phyloP scores from a whole-genome alignment of 1,140 invertebrate species.

The Nasonia vitripennis region DNA sequence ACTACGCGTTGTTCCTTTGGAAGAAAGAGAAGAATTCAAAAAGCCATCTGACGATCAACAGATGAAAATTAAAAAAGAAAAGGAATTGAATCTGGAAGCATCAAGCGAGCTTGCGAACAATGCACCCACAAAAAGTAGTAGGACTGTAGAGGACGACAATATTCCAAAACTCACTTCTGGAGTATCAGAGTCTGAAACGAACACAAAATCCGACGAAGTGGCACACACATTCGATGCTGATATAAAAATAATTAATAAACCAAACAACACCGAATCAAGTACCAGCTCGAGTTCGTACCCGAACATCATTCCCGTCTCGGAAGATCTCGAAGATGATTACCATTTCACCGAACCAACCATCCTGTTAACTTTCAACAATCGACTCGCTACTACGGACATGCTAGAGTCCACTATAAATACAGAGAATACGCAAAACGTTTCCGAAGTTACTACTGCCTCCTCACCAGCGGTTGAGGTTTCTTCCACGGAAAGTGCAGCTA shows the following conservation, averaged over 20 bases:
- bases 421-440: background rate
- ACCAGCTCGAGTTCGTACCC: slow-evolving; percentile 55
- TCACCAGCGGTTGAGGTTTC: background rate
- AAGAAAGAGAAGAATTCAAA: slow-evolving; percentile 56
- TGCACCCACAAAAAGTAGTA: slow-evolving; percentile 33
- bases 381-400: background rate
- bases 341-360: slow-evolving; percentile 52
- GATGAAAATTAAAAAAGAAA: slow-evolving; percentile 61
- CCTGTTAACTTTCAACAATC: slow-evolving; percentile 36
- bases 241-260: slow-evolving; percentile 14
- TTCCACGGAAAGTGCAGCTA: background rate
- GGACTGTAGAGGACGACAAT: slow-evolving; percentile 33
- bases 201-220: slow-evolving; percentile 29
- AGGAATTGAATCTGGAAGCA: slow-evolving; percentile 57
- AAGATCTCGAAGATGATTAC: slow-evolving; percentile 60
- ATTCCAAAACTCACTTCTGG: slow-evolving; percentile 37
- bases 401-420: slow-evolving; percentile 4
- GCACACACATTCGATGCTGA: background rate
- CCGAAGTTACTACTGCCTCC: slow-evolving; percentile 16
- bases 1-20: slow-evolving; percentile 67
- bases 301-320: slow-evolving; percentile 69
- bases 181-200: slow-evolving; percentile 17
- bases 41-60: slow-evolving; percentile 59
- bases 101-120: background rate
- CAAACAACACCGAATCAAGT: slow-evolving; percentile 3